Percentiles rank a stretch among this genome's conserved stretches.
phyloP scores from a whole-genome alignment of 2,113 vertebrate genomes.

The Xiphophorus couchianus region DNA sequence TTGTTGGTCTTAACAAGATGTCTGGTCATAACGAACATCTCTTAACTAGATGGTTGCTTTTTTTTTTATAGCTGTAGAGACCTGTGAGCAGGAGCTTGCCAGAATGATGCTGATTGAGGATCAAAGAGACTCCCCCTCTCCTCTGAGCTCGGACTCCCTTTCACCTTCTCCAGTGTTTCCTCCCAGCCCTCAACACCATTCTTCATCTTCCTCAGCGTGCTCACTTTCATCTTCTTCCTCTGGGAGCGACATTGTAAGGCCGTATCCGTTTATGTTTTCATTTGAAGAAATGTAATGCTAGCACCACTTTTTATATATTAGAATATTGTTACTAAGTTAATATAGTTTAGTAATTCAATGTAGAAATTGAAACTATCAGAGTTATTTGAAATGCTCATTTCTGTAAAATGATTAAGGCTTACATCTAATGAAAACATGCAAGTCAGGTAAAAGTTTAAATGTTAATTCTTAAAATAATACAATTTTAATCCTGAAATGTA shows the following conservation, averaged over 20 bases:
- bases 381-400: background rate
- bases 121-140: constrained; percentile 79
- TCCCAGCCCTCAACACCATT: constrained; percentile 84
- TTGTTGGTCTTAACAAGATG: background rate
- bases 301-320: background rate
- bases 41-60: background rate
- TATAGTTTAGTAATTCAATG: background rate
- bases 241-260: constrained; percentile 90
- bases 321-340: background rate
- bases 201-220: constrained; percentile 85
- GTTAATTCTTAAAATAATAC: too few relatives aligned
- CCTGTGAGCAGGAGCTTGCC: constrained; percentile 76
- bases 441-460: too few relatives aligned
- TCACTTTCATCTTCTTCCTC: constrained; percentile 88
- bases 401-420: too few relatives aligned
- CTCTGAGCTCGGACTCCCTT: constrained; percentile 78
- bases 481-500: too few relatives aligned
- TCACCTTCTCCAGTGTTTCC: constrained; percentile 83
- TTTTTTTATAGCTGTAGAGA: constrained; percentile 53
- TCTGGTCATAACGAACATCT: background rate
- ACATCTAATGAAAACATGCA: too few relatives aligned
- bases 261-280: background rate
- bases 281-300: background rate
- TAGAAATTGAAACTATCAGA: background rate
- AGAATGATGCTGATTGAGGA: constrained; percentile 75